Evolutionary conservation across 1,140 invertebrate species (phyloP), one percentile per base, ranked within the genome.

Genomic region (Probaryconus sp.): DNA sequence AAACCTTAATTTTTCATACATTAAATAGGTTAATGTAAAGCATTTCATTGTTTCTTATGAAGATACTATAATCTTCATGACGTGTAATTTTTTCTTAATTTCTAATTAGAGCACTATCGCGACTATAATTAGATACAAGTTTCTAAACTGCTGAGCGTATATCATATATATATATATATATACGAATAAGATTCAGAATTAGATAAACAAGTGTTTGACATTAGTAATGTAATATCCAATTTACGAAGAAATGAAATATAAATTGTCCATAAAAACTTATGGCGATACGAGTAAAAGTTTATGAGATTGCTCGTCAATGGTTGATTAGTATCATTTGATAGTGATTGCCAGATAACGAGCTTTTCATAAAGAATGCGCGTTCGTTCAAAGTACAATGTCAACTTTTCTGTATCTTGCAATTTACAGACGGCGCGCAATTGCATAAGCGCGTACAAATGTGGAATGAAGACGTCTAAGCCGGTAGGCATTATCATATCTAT

Each of bases 311-410:
- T 48, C 20, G 5, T 28, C 30, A 21, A 2, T 21, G 9, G 47
- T 38, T 45, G 67, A 47, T 61, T 61, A 63, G 64, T 51, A 71
- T 63, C 50, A 55, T 64, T 61, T 71, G 33, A 71, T 63, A 26
- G 26, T 45, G 45, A 72, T 63, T 63, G 30, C 21, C 35, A 53
- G 51, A 60, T 55, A 53, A 20, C 38, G n/a, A 51, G 24, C 18
- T 55, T 50, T 50, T 58, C 35, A 48, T 37, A 53, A 42, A 21
- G 21, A 72, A 72, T 53, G 69, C n/a, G 4, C 28, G 31, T 64
- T 56, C 38, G 20, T 60, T 51, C 26, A 14, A 60, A 64, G 61
- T 67, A 67, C 61, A 73, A 73, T 73, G 70, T 73, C 70, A 73
- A 67, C 40, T 48, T 67, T 67, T 63, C 47, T 37, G 50, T 48